A percentile compares a stretch with the other conserved stretches of the same genome.
Evolutionary conservation across 2,797 vertebrate genomes (phyloP).

Genomic region (Spheniscus humboldti): DNA sequence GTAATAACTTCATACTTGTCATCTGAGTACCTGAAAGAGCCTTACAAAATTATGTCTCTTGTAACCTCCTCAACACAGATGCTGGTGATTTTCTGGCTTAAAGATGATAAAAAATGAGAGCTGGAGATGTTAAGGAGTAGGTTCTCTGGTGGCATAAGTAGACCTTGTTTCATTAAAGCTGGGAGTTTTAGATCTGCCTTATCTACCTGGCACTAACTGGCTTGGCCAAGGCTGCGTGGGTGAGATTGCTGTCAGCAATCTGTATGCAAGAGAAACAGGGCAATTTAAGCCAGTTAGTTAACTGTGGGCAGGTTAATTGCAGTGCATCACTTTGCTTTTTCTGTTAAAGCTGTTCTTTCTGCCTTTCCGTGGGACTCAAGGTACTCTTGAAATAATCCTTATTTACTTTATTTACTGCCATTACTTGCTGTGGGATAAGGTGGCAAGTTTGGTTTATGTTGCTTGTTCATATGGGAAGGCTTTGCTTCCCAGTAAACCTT

Average conservation of each 20-base stretch:
- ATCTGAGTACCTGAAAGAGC: background rate
- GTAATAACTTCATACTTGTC: background rate
- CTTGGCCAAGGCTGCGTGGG: background rate
- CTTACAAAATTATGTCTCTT: background rate
- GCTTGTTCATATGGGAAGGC: accelerated
- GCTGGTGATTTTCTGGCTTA: background rate
- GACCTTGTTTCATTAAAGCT: background rate
- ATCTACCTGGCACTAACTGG: background rate
- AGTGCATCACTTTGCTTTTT: background rate
- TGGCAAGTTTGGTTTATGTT: background rate
- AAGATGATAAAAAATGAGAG: background rate
- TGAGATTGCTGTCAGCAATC: accelerated
- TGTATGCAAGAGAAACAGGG: background rate
- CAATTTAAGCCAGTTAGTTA: background rate
- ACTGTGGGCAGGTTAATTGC: background rate
- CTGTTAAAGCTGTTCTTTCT: background rate
- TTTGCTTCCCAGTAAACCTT: background rate
- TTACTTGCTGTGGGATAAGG: background rate
- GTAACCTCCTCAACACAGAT: background rate
- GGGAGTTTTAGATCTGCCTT: background rate
- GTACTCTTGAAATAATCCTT: background rate
- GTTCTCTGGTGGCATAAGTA: background rate
- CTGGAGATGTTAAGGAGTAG: background rate
- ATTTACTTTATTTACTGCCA: accelerated
- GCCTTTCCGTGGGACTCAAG: background rate